Evolutionary conservation across 2,113 vertebrate genomes (phyloP).

Genomic region (Phylloscopus whistleri): DNA sequence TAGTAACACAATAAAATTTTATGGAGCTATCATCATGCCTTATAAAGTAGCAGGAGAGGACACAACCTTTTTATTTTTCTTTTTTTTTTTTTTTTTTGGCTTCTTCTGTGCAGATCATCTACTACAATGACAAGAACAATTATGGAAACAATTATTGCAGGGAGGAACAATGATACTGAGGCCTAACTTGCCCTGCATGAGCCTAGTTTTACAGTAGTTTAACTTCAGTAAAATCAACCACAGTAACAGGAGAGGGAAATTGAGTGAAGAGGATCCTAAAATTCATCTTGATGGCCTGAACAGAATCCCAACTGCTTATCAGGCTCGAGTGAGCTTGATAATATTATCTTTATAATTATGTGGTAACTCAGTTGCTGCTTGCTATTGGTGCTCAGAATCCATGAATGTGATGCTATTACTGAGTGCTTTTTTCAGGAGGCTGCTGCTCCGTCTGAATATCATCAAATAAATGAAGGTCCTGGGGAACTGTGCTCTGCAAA

Average conservation of each 20-base stretch:
- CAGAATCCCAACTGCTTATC: not conserved
- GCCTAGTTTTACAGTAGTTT: conserved; percentile 15
- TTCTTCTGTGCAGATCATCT: conserved; percentile 25
- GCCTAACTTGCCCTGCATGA: not conserved
- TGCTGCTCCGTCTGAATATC: not conserved
- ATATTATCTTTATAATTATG: conserved; percentile 8
- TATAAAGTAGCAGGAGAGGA: conserved; percentile 58
- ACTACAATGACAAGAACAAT: conserved; percentile 33
- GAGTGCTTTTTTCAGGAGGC: not conserved
- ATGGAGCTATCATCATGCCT: conserved; percentile 49
- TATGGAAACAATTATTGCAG: conserved; percentile 26
- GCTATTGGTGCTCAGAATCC: not conserved
- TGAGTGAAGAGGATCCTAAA: not conserved
- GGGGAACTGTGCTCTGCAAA: not conserved
- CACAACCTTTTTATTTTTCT: not conserved
- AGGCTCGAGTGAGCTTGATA: not conserved
- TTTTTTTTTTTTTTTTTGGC: not conserved
- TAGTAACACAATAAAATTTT: conserved; percentile 58
- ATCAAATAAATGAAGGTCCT: not conserved
- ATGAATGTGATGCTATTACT: not conserved
- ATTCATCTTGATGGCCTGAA: not conserved
- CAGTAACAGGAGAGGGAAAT: conserved; percentile 12
- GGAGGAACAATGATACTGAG: not conserved
- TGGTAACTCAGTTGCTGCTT: not conserved
- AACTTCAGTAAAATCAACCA: conserved; percentile 31